Evolutionary conservation across 2,113 vertebrate genomes (phyloP), one percentile per base, ranked within the genome.

Genomic region (Mus spicilegus): DNA sequence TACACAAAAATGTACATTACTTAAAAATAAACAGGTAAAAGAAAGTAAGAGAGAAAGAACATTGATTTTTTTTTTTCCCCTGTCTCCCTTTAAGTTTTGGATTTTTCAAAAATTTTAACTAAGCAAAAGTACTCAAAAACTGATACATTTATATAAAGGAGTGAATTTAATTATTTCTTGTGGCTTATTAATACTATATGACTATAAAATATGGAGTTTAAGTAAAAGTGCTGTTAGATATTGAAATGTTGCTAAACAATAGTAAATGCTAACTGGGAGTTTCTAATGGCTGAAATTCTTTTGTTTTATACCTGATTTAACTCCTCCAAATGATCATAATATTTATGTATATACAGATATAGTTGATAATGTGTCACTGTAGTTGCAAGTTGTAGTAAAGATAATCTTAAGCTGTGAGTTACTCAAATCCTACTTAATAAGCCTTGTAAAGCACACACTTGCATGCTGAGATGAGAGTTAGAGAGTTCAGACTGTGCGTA

Each of bases 391-490:
- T 95, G 5, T 26, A 56, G 13, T 94, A 58, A 77, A 86, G 49
- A 95, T 89, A 95, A 67, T 92, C 89, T 96, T 84, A 33, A 92
- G n/a, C 51, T 93, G 39, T 76, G 80, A 91, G 51, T 96, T 26
- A 80, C 22, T 93, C 65, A 61, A 90, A 85, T 84, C 87, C 8
- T 90, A 1, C 51, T 75, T 84, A 92, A 58, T 89, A 54, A 75
- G 81, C 77, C 3, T 92, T 54, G 76, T 51, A 76, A 84, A 81
- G 39, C 75, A 42, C 42, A 36, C 89, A 75, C 72, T 58, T 90
- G 10, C 77, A 4, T 33, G n/a, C 80, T 49, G 16, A 51, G 90
- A 33, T 87, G 36, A 49, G 91, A 75, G 84, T 39, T 63, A 80
- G 80, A 84, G 92, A 80, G 70, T 58, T 58, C 20, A 86, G 24